These are phyloP conservation scores for Drosophila neonasuta DNA, from an alignment of 2,888 invertebrate genomes.

Conservation along the genomic window DNA sequence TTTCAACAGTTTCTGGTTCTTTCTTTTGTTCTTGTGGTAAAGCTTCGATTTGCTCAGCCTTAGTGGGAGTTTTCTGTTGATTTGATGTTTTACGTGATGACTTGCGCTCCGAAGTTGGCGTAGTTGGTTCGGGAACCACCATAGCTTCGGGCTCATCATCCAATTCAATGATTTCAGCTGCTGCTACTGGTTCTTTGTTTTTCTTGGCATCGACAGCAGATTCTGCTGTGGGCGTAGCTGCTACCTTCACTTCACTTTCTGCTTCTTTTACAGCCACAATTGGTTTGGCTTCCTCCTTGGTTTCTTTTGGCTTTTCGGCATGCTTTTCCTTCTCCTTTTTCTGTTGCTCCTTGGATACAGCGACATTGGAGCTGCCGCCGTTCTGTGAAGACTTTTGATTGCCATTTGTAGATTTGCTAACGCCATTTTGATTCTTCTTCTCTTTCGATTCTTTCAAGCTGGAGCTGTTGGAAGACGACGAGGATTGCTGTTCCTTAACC, in stretches of 20 bases:
- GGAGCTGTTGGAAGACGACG: conserved; percentile 14
- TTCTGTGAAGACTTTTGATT: conserved; percentile 62
- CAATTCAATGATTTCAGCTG: conserved; percentile 7
- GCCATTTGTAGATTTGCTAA: conserved; percentile 53
- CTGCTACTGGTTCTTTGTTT: conserved; percentile 8
- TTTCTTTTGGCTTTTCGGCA: conserved; percentile 32
- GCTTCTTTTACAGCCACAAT: conserved; percentile 26
- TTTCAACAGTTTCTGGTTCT: background rate
- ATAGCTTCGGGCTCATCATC: background rate
- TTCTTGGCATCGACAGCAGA: conserved; percentile 26
- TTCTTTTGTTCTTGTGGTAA: conserved; percentile 20
- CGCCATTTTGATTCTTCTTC: conserved; percentile 75
- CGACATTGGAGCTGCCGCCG: conserved; percentile 31
- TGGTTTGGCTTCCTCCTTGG: conserved; percentile 21
- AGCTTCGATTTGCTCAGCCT: conserved; percentile 21
- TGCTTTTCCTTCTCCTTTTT: conserved; percentile 52
- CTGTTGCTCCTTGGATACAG: conserved; percentile 44
- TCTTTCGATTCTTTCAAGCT: conserved; percentile 54
- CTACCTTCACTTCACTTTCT: conserved; percentile 30
- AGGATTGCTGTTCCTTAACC: conserved; percentile 18
- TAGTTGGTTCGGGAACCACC: conserved; percentile 14
- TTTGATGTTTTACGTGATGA: conserved; percentile 46
- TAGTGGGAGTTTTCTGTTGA: conserved; percentile 53
- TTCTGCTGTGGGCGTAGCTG: conserved; percentile 23
- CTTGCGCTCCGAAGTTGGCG: conserved; percentile 64